phyloP scores from a whole-genome alignment of 2,888 invertebrate genomes.

The Heliconius charithonia region DNA sequence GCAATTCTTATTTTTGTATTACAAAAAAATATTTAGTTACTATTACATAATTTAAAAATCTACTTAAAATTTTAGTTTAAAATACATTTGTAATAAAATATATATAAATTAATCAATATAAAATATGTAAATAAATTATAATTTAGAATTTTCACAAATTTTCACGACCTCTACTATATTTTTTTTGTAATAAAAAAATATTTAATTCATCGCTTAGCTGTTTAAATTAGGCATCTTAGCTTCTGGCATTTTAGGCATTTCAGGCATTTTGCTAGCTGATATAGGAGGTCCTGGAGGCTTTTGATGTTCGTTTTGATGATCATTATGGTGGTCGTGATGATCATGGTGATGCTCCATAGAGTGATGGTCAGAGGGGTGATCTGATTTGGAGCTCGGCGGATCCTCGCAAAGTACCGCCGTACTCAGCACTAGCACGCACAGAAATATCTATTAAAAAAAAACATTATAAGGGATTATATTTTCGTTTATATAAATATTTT shows the following conservation, averaged over 20 bases:
- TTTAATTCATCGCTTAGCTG: not conserved
- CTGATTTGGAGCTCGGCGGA: conserved; percentile 27
- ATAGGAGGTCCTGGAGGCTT: conserved; percentile 30
- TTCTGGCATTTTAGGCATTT: conserved; percentile 35
- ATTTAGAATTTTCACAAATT: not conserved
- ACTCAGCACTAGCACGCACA: conserved; percentile 65
- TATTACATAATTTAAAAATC: not conserved
- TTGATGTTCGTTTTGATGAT: conserved; percentile 33
- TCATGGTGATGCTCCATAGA: conserved; percentile 3
- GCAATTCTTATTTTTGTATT: not conserved
- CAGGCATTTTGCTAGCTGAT: conserved; percentile 34
- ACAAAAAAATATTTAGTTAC: conserved; percentile 11
- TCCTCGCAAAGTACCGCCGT: conserved; percentile 53
- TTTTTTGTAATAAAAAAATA: not conserved
- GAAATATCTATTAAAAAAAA: conserved; percentile 56
- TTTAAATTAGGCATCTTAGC: conserved; percentile 27
- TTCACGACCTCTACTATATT: not conserved
- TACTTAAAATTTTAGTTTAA: not conserved
- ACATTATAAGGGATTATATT: not conserved
- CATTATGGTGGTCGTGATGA: conserved; percentile 3
- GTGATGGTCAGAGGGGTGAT: conserved; percentile 22
- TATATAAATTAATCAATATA: not conserved
- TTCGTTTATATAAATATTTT: not conserved
- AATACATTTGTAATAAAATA: not conserved
- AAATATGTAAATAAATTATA: too few relatives aligned